Base-by-base conservation (phyloP, 2,113 vertebrate species). In the Carassius carassius region DNA sequence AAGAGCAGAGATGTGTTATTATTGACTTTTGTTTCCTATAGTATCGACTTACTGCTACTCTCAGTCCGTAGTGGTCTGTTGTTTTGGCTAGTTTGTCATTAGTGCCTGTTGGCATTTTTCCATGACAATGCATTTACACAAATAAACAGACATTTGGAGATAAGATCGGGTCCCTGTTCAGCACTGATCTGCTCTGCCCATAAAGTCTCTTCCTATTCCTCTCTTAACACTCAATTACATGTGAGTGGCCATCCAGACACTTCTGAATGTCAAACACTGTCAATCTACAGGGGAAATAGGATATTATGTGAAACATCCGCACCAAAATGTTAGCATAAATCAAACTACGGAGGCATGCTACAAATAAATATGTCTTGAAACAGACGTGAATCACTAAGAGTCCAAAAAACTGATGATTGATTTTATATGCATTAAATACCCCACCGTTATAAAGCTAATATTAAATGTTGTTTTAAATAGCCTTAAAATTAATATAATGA, bases 31-130 rank as follows among this genome's bases (percentile, higher is more conserved):
- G 54, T 44, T 9, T 2, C 10, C 2, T 4, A 3, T 47, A 85
- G 41, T 78, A 87, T 84, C 51, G 83, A 85, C 83, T 74, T 51
- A 19, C 41, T 54, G 44, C 14, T 74, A 56, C 19, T 60, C 37
- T 67, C 29, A 44, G 25, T 41, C 44, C 13, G 5, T 76, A 41
- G 82, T 47, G 82, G 37, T n/a, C 41, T 84, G 3, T 75, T 85
- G 35, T 72, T 72, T 75, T 81, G 78, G 47, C 51, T 70, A 67
- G 25, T 54, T 69, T 13, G 67, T 9, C 10, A 5, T 82, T 78
- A 54, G 51, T 73, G 65, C 41, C 29, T 14, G 23, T 41, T 44
- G 63, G 83, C 54, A 41, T 8, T 82, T 23, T 82, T 70, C 73
- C 81, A 75, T 82, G 17, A 44, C 12, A 62, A 47, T 21, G 12